Percentiles rank a stretch among this genome's conserved stretches.
Conservation (phyloP, 1,140 invertebrate genomes). For the Diachasmimorpha longicaudata region DNA sequence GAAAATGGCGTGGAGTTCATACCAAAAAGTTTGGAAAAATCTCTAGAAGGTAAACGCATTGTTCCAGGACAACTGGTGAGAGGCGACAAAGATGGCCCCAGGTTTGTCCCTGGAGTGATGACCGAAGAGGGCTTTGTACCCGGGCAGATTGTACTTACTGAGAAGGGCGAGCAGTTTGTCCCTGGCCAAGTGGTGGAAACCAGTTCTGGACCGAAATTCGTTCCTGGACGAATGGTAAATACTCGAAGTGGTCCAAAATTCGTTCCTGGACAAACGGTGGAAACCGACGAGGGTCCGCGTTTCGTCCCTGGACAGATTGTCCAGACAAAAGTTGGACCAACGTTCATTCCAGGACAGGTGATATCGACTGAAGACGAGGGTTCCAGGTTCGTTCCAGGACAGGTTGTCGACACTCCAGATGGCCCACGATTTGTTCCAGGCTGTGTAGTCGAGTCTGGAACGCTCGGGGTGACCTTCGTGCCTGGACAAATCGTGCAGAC, state of each 20-base stretch:
- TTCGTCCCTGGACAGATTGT: constrained; percentile 77
- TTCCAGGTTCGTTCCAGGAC: constrained; percentile 74
- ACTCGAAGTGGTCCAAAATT: constrained; percentile 73
- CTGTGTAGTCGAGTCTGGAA: constrained; percentile 70
- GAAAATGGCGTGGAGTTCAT: constrained; percentile 73
- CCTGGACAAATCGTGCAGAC: constrained; percentile 77
- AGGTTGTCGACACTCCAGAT: constrained; percentile 75
- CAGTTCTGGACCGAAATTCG: constrained; percentile 67
- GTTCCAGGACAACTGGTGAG: constrained; percentile 72
- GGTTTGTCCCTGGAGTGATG: constrained; percentile 75
- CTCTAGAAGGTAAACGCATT: constrained; percentile 65
- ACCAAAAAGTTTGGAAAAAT: constrained; percentile 63
- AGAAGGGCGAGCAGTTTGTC: constrained; percentile 73
- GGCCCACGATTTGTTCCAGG: constrained; percentile 78
- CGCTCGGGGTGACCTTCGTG: constrained; percentile 71
- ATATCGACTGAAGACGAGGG: constrained; percentile 75
- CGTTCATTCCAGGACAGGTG: constrained; percentile 78
- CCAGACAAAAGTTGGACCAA: constrained; percentile 74
- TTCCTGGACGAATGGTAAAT: constrained; percentile 75
- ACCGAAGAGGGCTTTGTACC: constrained; percentile 73
- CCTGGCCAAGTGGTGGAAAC: constrained; percentile 68
- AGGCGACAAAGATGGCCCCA: constrained; percentile 67
- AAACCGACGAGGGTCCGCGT: constrained; percentile 71
- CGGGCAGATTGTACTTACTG: constrained; percentile 73
- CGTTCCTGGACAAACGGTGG: constrained; percentile 74